Evolutionary conservation across 2,113 vertebrate species (phyloP).

Genomic region (Xenotilapia caudafasciata): DNA sequence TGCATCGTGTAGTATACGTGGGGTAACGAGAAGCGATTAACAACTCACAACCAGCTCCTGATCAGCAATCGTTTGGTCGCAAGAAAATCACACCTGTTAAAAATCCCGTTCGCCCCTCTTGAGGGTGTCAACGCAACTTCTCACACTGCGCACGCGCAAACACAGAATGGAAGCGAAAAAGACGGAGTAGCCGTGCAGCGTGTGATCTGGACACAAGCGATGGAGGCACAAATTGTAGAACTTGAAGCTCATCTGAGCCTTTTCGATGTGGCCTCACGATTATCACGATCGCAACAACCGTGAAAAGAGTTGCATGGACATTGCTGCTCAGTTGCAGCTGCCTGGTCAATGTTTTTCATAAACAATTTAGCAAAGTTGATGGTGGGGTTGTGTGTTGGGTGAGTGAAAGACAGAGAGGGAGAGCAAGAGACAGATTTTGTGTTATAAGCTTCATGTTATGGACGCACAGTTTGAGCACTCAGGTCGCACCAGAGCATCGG

Average conservation of each 20-base stretch:
- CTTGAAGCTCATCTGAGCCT: background rate
- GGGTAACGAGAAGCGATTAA: background rate
- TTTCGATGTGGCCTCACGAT: background rate
- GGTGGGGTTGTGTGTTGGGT: background rate
- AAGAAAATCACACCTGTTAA: background rate
- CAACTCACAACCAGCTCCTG: background rate
- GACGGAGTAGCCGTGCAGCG: background rate
- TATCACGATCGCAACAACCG: background rate
- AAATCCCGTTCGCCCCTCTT: background rate
- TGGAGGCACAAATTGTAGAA: background rate
- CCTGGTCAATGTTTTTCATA: background rate
- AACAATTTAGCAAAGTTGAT: background rate
- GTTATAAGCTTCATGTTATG: background rate
- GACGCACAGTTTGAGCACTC: accelerated
- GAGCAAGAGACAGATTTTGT: background rate
- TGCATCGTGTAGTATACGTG: background rate
- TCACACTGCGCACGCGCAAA: accelerated
- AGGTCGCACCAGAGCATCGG: background rate
- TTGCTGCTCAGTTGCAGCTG: background rate
- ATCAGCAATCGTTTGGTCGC: background rate
- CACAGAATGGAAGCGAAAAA: background rate
- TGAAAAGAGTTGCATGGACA: background rate
- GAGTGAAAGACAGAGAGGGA: background rate
- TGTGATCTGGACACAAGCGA: background rate
- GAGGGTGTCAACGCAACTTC: background rate